phyloP scores from a whole-genome alignment of 2,113 vertebrate genomes.

The Uropsilus gracilis region DNA sequence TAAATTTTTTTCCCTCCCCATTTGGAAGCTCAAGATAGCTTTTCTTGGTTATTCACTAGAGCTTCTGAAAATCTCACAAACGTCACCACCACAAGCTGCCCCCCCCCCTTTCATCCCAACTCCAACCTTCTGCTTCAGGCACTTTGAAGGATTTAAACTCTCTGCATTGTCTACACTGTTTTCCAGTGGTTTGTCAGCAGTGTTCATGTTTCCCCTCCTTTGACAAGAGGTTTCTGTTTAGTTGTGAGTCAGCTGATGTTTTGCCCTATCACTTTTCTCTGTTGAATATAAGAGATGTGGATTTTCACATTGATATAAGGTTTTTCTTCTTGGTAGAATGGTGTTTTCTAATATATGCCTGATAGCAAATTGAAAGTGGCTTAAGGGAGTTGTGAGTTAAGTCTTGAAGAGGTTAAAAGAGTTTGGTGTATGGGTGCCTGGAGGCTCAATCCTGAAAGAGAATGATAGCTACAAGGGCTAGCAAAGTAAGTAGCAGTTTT shows the following conservation, averaged over 20 bases:
- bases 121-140: background rate
- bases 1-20: background rate
- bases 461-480: background rate
- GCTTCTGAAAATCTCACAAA: background rate
- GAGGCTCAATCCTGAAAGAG: background rate
- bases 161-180: background rate
- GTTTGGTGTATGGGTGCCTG: constrained; percentile 1
- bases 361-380: background rate
- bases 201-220: background rate
- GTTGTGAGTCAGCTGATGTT: background rate
- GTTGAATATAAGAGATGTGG: background rate
- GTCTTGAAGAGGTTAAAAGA: background rate
- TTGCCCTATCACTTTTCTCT: background rate
- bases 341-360: background rate
- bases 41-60: background rate
- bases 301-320: background rate
- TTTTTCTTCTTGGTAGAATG: background rate
- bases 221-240: background rate
- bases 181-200: background rate
- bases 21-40: background rate
- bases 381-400: constrained; percentile 10
- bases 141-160: background rate
- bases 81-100: background rate
- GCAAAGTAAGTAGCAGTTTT: background rate
- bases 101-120: too few species aligned